A percentile compares a stretch with the other conserved stretches of the same genome.
Evolutionary conservation across 2,797 vertebrate species (phyloP).

Genomic region (Acanthurus leucopareius): DNA sequence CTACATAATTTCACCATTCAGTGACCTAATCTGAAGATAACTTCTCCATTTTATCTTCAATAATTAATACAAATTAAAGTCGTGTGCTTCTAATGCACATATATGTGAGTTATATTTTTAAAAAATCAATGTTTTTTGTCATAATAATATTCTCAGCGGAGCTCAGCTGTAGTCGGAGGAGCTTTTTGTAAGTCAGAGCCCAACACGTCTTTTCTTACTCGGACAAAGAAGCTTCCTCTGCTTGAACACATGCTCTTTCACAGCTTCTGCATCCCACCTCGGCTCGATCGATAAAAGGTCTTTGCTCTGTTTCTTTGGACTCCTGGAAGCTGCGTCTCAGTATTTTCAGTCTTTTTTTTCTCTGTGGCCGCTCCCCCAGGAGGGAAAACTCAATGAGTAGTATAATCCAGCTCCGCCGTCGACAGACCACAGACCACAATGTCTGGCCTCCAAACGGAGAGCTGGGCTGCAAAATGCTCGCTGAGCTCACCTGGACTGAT

Average conservation of each 20-base stretch:
- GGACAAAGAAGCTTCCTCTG: neutral
- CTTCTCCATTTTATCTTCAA: neutral
- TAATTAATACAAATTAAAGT: neutral
- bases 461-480: neutral
- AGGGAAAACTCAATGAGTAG: conserved; percentile 25
- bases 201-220: neutral
- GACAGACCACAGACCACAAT: neutral
- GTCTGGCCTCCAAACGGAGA: conserved; percentile 29
- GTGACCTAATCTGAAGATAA: neutral
- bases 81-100: neutral
- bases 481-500: conserved; percentile 44
- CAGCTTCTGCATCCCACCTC: conserved; percentile 28
- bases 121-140: no score
- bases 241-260: conserved; percentile 29
- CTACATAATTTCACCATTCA: neutral
- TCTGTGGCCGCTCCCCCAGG: neutral
- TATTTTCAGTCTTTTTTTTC: conserved; percentile 20
- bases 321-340: conserved; percentile 26
- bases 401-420: conserved; percentile 16
- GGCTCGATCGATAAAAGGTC: conserved; percentile 45
- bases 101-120: no score
- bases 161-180: neutral
- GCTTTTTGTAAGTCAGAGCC: neutral
- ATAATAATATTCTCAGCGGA: neutral
- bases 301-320: conserved; percentile 29